These are phyloP conservation scores for Pseudomyrmex pallidus DNA, from an alignment of 1,140 invertebrate species.

Conservation along the genomic window DNA sequence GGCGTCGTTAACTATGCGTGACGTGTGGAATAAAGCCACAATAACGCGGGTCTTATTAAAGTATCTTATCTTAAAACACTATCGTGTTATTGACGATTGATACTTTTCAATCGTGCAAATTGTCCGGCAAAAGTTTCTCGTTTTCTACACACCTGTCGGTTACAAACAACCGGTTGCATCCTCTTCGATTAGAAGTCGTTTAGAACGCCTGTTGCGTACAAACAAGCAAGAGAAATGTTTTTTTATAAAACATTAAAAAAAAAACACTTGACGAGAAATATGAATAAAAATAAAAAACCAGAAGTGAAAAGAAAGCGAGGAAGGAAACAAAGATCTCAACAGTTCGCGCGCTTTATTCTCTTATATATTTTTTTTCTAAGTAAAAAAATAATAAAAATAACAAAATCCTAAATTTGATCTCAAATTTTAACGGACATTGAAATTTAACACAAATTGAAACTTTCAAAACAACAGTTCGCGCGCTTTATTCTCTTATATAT, in stretches of 20 bases:
- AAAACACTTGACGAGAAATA: background rate
- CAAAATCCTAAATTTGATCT: no score
- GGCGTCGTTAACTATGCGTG: background rate
- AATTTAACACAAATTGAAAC: no score
- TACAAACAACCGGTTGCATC: background rate
- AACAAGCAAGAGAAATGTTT: background rate
- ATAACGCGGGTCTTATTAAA: slow-evolving; percentile 7
- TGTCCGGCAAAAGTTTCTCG: background rate
- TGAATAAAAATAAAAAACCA: background rate
- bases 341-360: no score
- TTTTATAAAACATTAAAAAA: background rate
- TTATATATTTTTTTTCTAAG: no score
- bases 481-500: no score
- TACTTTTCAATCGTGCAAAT: slow-evolving; percentile 27
- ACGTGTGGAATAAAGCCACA: slow-evolving; percentile 21
- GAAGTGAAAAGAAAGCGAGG: background rate
- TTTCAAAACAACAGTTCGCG: no score
- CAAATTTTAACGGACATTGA: no score
- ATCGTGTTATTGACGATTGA: slow-evolving; percentile 32
- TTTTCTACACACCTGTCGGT: slow-evolving; percentile 2
- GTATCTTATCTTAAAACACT: background rate
- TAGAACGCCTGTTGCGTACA: background rate
- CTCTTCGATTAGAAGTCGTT: slow-evolving; percentile 11
- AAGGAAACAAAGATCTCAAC: background rate
- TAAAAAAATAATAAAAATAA: no score